Percentiles rank a stretch among this genome's conserved stretches.
These are phyloP conservation scores for Sturmia bella DNA, from an alignment of 2,888 invertebrate genomes.

Conservation along the genomic window DNA sequence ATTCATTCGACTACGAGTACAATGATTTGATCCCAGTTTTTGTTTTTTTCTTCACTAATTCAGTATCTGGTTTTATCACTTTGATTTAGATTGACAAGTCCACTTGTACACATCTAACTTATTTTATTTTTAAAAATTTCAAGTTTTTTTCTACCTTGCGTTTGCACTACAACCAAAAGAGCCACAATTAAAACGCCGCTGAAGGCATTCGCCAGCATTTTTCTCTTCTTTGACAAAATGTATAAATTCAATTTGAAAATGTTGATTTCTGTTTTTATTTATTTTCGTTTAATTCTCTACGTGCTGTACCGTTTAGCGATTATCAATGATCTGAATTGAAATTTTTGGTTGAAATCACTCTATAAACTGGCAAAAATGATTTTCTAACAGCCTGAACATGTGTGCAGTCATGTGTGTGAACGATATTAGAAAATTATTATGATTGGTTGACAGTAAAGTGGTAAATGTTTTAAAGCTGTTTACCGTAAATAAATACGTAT, in stretches of 20 bases:
- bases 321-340: slow-evolving; percentile 46
- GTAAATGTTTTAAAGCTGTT: no score
- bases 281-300: slow-evolving; percentile 1
- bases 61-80: no score
- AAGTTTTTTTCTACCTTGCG: slow-evolving; percentile 48
- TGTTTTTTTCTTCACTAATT: no score
- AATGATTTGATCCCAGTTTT: no score
- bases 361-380: slow-evolving; percentile 39
- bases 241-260: not conserved
- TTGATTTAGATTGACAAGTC: no score
- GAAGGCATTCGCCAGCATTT: slow-evolving; percentile 21
- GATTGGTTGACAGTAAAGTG: not conserved
- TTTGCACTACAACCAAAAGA: slow-evolving; percentile 32
- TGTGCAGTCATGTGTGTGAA: slow-evolving; percentile 11
- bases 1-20: no score
- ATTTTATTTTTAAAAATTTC: no score
- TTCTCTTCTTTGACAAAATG: not conserved
- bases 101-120: no score
- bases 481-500: no score
- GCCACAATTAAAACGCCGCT: slow-evolving; percentile 16
- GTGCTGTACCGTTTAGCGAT: slow-evolving; percentile 45
- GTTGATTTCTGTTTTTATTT: not conserved
- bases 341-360: slow-evolving; percentile 49
- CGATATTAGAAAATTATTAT: slow-evolving; percentile 14
- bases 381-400: not conserved